Conservation (phyloP, 2,113 vertebrate species). For the Dolichallabes microphthalmus region DNA sequence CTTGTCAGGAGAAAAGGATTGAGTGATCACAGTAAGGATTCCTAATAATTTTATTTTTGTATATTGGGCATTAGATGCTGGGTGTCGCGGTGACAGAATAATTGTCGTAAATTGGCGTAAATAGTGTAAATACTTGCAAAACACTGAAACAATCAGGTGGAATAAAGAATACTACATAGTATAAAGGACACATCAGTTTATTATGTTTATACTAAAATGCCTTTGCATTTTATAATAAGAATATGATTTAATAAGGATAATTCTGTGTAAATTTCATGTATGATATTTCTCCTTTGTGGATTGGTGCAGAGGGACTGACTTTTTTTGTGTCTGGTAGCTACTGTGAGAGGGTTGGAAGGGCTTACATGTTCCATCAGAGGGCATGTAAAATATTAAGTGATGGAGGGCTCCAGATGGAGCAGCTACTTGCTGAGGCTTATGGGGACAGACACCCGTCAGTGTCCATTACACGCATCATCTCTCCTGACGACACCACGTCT, state of each 20-base stretch:
- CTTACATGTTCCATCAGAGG: constrained; percentile 5
- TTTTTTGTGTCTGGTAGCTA: neutral
- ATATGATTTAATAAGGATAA: neutral
- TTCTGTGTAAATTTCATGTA: neutral
- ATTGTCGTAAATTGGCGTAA: neutral
- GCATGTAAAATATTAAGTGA: constrained; percentile 71
- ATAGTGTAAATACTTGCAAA: neutral
- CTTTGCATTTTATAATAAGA: neutral
- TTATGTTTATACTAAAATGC: neutral
- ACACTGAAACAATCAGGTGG: neutral
- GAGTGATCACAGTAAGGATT: neutral
- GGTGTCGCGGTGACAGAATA: neutral
- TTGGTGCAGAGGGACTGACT: neutral
- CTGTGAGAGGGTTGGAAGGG: constrained; percentile 31
- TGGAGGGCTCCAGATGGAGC: constrained; percentile 74
- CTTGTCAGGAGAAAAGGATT: neutral
- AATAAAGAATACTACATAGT: neutral
- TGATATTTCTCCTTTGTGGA: neutral
- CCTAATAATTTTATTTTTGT: neutral
- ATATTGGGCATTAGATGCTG: neutral
- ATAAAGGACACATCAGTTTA: too few relatives aligned
- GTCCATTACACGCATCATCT: constrained; percentile 62
- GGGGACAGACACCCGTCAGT: constrained; percentile 70
- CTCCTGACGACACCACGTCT: neutral
- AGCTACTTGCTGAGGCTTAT: constrained; percentile 76